Conservation (phyloP, 1,140 invertebrate species). For the Lasaia peninsularis region DNA sequence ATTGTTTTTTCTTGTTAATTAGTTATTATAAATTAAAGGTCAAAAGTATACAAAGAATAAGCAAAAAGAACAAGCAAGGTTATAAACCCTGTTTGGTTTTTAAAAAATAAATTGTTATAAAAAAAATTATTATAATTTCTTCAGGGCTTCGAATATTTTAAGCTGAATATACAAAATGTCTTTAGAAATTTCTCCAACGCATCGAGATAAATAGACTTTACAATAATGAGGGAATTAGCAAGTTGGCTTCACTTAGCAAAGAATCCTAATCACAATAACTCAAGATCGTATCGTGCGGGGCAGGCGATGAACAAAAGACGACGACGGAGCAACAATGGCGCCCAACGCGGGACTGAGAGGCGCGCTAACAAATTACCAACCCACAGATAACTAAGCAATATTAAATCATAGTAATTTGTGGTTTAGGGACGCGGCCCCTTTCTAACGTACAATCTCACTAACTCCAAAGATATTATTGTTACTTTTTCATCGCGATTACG, state of each 20-base stretch:
- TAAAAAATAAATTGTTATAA: too few relatives aligned
- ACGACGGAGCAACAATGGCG: conserved; percentile 64
- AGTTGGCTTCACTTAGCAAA: conserved; percentile 66
- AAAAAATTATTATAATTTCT: too few relatives aligned
- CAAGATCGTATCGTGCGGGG: conserved; percentile 68
- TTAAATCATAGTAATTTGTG: conserved; percentile 77
- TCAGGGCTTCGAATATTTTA: too few relatives aligned
- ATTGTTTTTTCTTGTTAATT: too few relatives aligned
- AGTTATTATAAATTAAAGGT: too few relatives aligned
- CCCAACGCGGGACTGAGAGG: conserved; percentile 50
- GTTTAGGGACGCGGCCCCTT: conserved; percentile 58
- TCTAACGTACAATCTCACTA: conserved; percentile 47
- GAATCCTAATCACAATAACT: conserved; percentile 77
- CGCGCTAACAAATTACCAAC: conserved; percentile 72
- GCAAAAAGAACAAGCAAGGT: too few relatives aligned
- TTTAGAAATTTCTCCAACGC: conserved; percentile 37
- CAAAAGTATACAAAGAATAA: too few relatives aligned
- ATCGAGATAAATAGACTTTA: conserved; percentile 5
- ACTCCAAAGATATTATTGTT: conserved; percentile 45
- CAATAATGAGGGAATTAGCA: conserved; percentile 66
- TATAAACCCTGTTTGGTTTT: too few relatives aligned
- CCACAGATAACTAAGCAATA: conserved; percentile 76
- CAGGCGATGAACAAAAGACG: conserved; percentile 73
- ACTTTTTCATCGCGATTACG: conserved; percentile 37
- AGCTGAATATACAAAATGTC: not conserved